These are phyloP conservation scores for Illadopsis cleaveri DNA, from an alignment of 2,113 vertebrate species.

Conservation along the genomic window DNA sequence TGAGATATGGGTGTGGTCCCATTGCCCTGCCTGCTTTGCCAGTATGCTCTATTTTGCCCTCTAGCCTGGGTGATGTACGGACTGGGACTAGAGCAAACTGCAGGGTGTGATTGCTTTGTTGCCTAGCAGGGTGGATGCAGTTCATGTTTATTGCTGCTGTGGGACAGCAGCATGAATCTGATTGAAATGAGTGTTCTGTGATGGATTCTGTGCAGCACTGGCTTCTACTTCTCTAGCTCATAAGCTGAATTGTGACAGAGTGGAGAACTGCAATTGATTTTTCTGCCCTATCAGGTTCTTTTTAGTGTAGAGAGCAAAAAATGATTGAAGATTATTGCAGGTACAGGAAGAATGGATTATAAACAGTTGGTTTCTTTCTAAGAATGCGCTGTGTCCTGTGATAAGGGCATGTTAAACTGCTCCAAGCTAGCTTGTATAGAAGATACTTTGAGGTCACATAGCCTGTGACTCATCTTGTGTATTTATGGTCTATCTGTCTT, in stretches of 20 bases:
- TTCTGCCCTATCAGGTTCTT: neutral
- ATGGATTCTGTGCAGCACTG: neutral
- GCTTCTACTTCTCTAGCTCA: neutral
- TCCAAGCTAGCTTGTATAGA: neutral
- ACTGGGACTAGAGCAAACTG: neutral
- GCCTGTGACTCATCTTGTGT: neutral
- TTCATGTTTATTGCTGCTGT: neutral
- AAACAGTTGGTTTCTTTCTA: neutral
- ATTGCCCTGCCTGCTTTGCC: neutral
- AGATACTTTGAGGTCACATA: neutral
- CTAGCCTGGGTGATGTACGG: neutral
- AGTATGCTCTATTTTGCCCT: fast-evolving
- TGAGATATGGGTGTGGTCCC: neutral
- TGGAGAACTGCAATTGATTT: neutral
- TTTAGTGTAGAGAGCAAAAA: neutral
- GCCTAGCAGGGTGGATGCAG: neutral
- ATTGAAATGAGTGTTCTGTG: neutral
- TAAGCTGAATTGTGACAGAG: neutral
- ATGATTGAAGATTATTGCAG: neutral
- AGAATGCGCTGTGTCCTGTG: neutral
- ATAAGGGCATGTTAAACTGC: neutral
- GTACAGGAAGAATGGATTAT: neutral
- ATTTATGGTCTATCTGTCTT: neutral
- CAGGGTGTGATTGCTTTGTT: neutral
- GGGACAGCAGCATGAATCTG: neutral